These are phyloP conservation scores for Scolanthus callimorphus DNA, from an alignment of 92 coral and sea anemone genomes.

Conservation along the genomic window DNA sequence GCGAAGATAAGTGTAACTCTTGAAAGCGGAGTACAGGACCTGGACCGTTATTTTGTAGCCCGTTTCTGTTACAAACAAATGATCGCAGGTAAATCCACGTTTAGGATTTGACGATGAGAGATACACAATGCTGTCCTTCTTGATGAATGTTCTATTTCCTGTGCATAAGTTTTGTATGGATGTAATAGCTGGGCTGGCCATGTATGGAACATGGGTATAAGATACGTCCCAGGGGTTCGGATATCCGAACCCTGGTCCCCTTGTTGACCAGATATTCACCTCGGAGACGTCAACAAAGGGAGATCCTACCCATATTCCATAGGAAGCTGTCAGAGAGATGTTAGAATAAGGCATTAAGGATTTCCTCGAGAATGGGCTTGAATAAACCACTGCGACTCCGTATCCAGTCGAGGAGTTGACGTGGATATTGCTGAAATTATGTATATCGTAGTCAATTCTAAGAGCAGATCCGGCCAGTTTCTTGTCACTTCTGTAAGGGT, in stretches of 20 bases:
- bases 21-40: constrained; percentile 8
- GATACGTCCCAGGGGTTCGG: constrained; percentile 16
- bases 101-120: not conserved
- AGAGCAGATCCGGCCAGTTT: constrained; percentile 40
- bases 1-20: not conserved
- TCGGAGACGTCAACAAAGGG: constrained; percentile 38
- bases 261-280: constrained; percentile 22
- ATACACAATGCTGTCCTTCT: constrained; percentile 9
- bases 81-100: constrained; percentile 28
- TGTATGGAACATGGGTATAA: constrained; percentile 9
- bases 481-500: constrained; percentile 44
- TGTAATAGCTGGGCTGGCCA: constrained; percentile 29
- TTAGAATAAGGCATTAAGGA: constrained; percentile 36
- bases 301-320: constrained; percentile 27
- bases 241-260: constrained; percentile 24
- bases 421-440: constrained; percentile 33
- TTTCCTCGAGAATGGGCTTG: constrained; percentile 9
- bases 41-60: constrained; percentile 43
- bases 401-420: constrained; percentile 31
- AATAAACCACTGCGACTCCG: constrained; percentile 36
- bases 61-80: constrained; percentile 23
- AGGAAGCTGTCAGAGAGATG: constrained; percentile 25
- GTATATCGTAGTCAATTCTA: constrained; percentile 40
- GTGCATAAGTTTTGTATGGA: constrained; percentile 20
- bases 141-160: constrained; percentile 20